Percentiles rank a stretch among this genome's conserved stretches.
phyloP scores from a whole-genome alignment of 2,797 vertebrate genomes.

The Botia kubotai region DNA sequence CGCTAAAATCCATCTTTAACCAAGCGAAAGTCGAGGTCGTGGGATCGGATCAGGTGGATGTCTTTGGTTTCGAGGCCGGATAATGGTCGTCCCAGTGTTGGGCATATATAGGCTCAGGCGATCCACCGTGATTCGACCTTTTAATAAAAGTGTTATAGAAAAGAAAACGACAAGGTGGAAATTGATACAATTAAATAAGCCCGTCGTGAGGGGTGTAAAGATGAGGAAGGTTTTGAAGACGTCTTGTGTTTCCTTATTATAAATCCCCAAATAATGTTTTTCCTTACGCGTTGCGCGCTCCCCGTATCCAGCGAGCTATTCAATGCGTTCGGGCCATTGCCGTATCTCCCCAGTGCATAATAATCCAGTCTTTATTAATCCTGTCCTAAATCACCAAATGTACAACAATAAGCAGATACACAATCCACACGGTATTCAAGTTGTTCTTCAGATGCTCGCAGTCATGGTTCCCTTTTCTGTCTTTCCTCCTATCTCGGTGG shows the following conservation, averaged over 20 bases:
- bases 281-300: slow-evolving; percentile 54
- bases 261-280: slow-evolving; percentile 70
- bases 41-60: slow-evolving; percentile 34
- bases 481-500: slow-evolving; percentile 71
- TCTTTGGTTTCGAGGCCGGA: slow-evolving; percentile 33
- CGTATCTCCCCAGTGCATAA: slow-evolving; percentile 66
- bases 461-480: slow-evolving; percentile 73
- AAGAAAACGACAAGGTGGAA: slow-evolving; percentile 53
- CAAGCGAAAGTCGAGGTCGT: slow-evolving; percentile 10
- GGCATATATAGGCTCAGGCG: slow-evolving; percentile 49
- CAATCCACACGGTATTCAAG: slow-evolving; percentile 54
- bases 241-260: slow-evolving; percentile 60
- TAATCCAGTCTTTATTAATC: slow-evolving; percentile 64
- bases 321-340: slow-evolving; percentile 78
- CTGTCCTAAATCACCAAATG: neutral
- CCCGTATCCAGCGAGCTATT: slow-evolving; percentile 69
- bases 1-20: slow-evolving; percentile 86
- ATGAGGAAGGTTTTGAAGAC: slow-evolving; percentile 20
- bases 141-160: slow-evolving; percentile 46
- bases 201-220: slow-evolving; percentile 26
- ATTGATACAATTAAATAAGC: slow-evolving; percentile 56
- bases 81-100: slow-evolving; percentile 57
- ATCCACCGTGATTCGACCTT: slow-evolving; percentile 66
- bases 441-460: slow-evolving; percentile 65
- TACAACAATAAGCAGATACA: slow-evolving; percentile 52